Conservation (phyloP, 2,113 vertebrate species). For the Pimephales promelas region DNA sequence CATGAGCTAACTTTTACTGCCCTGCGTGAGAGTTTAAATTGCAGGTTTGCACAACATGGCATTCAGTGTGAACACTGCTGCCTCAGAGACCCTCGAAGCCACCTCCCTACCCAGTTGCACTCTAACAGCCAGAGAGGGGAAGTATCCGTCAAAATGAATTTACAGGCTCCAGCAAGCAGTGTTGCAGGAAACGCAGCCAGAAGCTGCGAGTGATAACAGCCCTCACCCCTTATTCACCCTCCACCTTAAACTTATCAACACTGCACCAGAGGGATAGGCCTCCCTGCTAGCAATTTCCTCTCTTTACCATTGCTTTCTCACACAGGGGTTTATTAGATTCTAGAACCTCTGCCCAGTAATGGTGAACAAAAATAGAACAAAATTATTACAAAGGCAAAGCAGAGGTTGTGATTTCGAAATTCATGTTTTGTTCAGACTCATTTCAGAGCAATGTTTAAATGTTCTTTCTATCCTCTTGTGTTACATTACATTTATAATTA, state of each 20-base stretch:
- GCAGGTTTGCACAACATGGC: conserved; percentile 67
- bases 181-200: conserved; percentile 54
- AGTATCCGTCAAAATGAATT: conserved; percentile 73
- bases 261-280: conserved; percentile 56
- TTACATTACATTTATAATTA: too few species aligned
- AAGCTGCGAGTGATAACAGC: conserved; percentile 63
- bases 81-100: conserved; percentile 19
- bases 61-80: conserved; percentile 34
- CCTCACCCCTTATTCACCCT: conserved; percentile 65
- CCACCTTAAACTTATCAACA: conserved; percentile 65
- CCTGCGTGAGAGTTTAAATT: conserved; percentile 65
- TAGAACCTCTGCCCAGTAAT: conserved; percentile 31
- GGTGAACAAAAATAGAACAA: conserved; percentile 28
- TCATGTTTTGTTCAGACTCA: neutral
- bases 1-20: conserved; percentile 63
- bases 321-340: conserved; percentile 43
- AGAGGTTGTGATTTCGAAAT: conserved; percentile 6
- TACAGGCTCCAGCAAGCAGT: conserved; percentile 72
- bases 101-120: conserved; percentile 16
- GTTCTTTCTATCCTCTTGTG: too few species aligned
- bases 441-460: neutral
- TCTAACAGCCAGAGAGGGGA: conserved; percentile 61
- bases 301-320: conserved; percentile 33
- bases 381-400: conserved; percentile 8
- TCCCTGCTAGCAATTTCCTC: conserved; percentile 51